Base-by-base conservation (phyloP, 2,888 invertebrate genomes). In the Heterodera filipjevi region DNA sequence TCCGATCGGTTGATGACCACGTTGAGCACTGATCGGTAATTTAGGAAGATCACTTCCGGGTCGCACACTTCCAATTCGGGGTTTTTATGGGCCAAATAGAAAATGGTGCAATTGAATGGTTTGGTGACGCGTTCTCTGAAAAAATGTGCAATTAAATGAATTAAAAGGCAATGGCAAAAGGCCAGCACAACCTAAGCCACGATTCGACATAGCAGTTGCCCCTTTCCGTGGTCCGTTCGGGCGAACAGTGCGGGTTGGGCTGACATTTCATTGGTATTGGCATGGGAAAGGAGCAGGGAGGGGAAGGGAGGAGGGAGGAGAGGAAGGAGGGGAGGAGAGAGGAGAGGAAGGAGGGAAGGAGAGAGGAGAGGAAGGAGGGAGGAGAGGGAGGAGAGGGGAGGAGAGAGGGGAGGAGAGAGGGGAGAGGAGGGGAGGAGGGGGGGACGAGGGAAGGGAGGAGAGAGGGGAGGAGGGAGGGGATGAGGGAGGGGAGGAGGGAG, bases 131-230 rank as follows among this genome's bases (percentile, higher is more conserved):
- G 80, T 27, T 81, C 77, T 35, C 79, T 79, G 39, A 39, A 12
- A n/a, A 32, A 78, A 66, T 22, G n/a, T 27, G 14, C 46, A 73
- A 14, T 46, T 30, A 46, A 33, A 30, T 39, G 32, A 39, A 27
- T n/a, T n/a, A 2, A 19, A 32, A 72, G 46, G 2, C 5, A 30
- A n/a, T 27, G 32, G n/a, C n/a, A n/a, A 76, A 16, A 27, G n/a
- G 22, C 33, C 49, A 77, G 64, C 33, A n/a, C n/a, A 33, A 79
- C 79, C 70, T 74, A n/a, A 82, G 66, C 81, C 81, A 81, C 35
- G 77, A 72, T n/a, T 81, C 77, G 19, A 81, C 81, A 30, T 81
- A 79, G 16, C 81, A 81, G 30, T 76, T 77, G 59, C 77, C 81
- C n/a, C 81, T 53, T 22, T 74, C 68, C 32, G n/a, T 70, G 8